Base-by-base conservation (phyloP, 2,797 vertebrate genomes). In the Acanthiza pusilla region DNA sequence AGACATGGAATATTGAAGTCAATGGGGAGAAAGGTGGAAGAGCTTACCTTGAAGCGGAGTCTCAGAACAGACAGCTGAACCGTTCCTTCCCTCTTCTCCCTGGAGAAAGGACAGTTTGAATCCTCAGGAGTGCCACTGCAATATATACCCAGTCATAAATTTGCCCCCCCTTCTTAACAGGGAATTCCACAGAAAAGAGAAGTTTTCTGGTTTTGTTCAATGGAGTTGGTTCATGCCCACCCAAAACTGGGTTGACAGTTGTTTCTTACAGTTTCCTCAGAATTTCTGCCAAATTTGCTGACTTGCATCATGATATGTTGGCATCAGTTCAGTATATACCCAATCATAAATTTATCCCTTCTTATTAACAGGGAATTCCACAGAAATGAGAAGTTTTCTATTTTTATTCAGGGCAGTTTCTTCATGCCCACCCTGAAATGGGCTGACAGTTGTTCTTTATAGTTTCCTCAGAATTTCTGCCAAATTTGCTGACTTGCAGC, bases 291-390 rank as follows among this genome's bases (percentile, higher is more conserved):
- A 42, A 16, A 20, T 42, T 65, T 72, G n/a, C 55, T 83, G 60
- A 43, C 65, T 66, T 60, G 51, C 38, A 51, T 27, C 6, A 14
- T 57, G 58, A 20, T 6, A 0, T 26, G 22, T 8, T 54, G 45
- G 62, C 11, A 29, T 25, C 62, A 62, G 26, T 38, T 36, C 8
- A 36, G 36, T 48, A 43, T 48, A 47, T n/a, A 74, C 13, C 22
- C 2, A 0, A 8, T 20, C 10, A 11, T 19, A 8, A 54, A 34
- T 4, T 32, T 43, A 21, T 13, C 8, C 10, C 5, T 66, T 34
- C 5, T 21, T 10, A 23, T 14, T 12, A 48, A 34, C 21, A 21
- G 19, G 1, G 26, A 66, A 91, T 68, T 30, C 22, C 27, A 30
- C 9, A 26, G 32, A 40, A 48, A 81, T 63, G 21, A 32, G 26